Base-by-base conservation (phyloP, 2,113 vertebrate species). In the Xiphias gladius region DNA sequence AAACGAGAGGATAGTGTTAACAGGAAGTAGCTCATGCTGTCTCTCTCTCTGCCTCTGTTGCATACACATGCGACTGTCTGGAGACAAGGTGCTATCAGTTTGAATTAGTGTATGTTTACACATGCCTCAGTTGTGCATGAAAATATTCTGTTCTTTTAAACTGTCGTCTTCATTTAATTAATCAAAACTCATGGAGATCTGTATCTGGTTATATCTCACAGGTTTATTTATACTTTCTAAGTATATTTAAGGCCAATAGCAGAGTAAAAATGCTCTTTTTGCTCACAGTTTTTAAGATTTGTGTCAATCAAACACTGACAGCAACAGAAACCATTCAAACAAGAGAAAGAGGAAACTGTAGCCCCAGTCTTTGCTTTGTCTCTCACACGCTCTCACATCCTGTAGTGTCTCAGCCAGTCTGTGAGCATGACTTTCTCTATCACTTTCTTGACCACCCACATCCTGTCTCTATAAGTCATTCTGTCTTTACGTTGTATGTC, bases 21-120 rank as follows among this genome's bases (percentile, higher is more conserved):
- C 80, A 90, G 81, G 76, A 91, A 89, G 74, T 78, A 61, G 70
- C 77, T 64, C 57, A 48, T 67, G 32, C 48, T 58, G 5, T 8
- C 32, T 78, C 43, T 48, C 54, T 57, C 35, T 72, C 48, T 54
- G 78, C 75, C 79, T 79, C 64, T 73, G 72, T 63, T 69, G 65
- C 61, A 71, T 37, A 24, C 35, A 64, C 35, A 61, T 41, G 57
- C 19, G 76, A 48, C 67, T 64, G 75, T 30, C 22, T 68, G 55
- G 64, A 46, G n/a, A 61, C 43, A 58, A 82, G 57, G 76, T 75
- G 77, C 37, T 46, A 32, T 73, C 70, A 64, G 20, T 68, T 43
- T 71, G 48, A 83, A 67, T 63, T 67, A 39, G 28, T 2, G 28
- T 73, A 58, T 80, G 30, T 46, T 81, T 55, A 61, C 39, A 68